A percentile compares a stretch with the other conserved stretches of the same genome.
Conservation (phyloP, 2,113 vertebrate genomes). For the Epinephelus moara region DNA sequence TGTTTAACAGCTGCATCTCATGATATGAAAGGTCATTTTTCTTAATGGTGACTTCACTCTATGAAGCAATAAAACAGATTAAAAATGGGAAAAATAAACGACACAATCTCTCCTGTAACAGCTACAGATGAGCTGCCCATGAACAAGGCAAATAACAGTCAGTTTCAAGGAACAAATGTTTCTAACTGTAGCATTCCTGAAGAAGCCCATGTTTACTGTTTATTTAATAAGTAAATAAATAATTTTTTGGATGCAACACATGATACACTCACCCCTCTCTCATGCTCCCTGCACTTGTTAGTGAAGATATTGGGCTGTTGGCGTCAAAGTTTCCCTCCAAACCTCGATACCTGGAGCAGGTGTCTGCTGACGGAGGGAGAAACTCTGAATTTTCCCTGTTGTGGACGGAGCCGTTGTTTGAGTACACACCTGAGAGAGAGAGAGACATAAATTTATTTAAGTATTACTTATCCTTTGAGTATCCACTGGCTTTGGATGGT, state of each 20-base stretch:
- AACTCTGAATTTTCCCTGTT: conserved; percentile 57
- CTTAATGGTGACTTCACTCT: conserved; percentile 4
- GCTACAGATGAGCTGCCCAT: conserved; percentile 11
- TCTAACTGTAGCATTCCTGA: background rate
- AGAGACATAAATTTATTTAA: background rate
- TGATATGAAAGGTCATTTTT: conserved; percentile 1
- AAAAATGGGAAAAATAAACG: background rate
- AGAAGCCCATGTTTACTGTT: conserved; percentile 2
- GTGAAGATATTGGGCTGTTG: conserved; percentile 53
- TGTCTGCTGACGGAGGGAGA: conserved; percentile 59
- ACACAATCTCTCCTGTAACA: background rate
- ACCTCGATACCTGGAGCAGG: conserved; percentile 56
- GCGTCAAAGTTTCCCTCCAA: conserved; percentile 68
- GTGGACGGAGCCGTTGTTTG: conserved; percentile 47
- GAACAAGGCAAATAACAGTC: conserved; percentile 10
- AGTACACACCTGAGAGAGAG: conserved; percentile 66
- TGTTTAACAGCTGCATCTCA: background rate
- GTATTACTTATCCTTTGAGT: background rate
- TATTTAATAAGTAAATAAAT: background rate
- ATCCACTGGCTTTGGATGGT: background rate
- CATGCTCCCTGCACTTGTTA: conserved; percentile 54
- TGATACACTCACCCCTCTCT: conserved; percentile 69
- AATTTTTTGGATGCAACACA: background rate
- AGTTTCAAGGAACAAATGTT: background rate
- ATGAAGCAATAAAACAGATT: background rate